A percentile compares a stretch with the other conserved stretches of the same genome.
These are phyloP conservation scores for Crocodylus rhombifer DNA, from an alignment of 2,797 vertebrate genomes.

Conservation along the genomic window DNA sequence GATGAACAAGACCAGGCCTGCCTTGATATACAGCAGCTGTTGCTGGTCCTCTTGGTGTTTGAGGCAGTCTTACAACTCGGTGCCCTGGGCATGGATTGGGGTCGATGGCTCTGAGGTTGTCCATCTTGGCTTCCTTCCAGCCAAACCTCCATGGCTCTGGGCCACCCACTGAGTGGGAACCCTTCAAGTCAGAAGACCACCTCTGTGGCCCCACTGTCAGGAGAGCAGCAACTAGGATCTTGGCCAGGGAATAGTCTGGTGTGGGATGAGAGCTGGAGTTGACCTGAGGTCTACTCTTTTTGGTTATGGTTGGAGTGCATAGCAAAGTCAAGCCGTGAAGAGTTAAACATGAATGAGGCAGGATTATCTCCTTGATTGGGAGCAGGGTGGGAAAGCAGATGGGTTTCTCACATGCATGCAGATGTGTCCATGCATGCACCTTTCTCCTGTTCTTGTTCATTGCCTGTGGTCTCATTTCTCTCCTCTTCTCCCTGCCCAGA, in stretches of 20 bases:
- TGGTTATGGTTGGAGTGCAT: background rate
- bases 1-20: background rate
- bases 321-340: background rate
- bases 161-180: background rate
- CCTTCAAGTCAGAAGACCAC: background rate
- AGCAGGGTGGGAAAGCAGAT: background rate
- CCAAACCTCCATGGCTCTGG: background rate
- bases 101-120: too few species aligned
- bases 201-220: background rate
- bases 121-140: background rate
- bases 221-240: background rate
- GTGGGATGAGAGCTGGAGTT: background rate
- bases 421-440: background rate
- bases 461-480: background rate
- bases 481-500: slow-evolving; percentile 61
- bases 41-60: background rate
- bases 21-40: background rate
- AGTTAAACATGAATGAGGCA: background rate
- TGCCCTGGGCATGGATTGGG: background rate
- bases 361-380: background rate
- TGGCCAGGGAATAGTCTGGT: background rate
- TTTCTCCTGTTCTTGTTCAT: background rate
- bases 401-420: background rate
- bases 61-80: background rate
- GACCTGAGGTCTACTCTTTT: background rate